Conservation (phyloP, 2,888 invertebrate genomes). For the Punctoribates punctum region DNA sequence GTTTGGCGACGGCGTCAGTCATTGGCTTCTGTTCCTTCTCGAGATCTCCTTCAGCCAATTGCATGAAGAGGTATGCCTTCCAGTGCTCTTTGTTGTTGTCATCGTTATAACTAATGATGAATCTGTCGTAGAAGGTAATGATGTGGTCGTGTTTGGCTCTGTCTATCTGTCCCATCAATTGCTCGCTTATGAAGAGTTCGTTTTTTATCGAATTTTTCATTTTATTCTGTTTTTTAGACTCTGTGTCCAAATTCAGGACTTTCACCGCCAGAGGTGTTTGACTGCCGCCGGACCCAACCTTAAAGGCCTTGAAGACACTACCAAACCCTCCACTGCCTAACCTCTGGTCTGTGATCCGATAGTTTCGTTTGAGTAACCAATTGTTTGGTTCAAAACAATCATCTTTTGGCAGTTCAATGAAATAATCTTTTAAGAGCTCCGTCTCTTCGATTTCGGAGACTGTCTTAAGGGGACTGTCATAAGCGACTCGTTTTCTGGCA, state of each 20-base stretch:
- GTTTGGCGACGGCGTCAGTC: background rate
- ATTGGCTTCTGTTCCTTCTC: background rate
- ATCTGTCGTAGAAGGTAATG: background rate
- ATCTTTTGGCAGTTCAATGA: too few species aligned
- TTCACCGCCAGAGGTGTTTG: background rate
- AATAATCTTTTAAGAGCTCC: too few species aligned
- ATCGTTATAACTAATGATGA: background rate
- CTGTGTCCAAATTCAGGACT: background rate
- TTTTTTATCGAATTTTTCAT: background rate
- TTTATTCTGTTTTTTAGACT: background rate
- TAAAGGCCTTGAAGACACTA: background rate
- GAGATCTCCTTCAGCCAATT: background rate
- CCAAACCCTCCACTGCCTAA: background rate
- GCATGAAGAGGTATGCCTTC: background rate
- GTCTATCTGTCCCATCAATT: background rate
- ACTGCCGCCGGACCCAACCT: background rate
- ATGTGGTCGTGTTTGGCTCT: conserved; percentile 20
- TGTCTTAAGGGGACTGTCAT: too few species aligned
- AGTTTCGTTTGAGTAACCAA: background rate
- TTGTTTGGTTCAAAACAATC: too few species aligned
- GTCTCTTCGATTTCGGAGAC: too few species aligned
- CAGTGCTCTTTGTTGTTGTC: background rate
- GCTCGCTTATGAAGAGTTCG: background rate
- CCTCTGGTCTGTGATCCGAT: background rate
- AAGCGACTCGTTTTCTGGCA: too few species aligned